These are phyloP conservation scores for Coregonus suidteri DNA, from an alignment of 2,797 vertebrate genomes.

Conservation along the genomic window DNA sequence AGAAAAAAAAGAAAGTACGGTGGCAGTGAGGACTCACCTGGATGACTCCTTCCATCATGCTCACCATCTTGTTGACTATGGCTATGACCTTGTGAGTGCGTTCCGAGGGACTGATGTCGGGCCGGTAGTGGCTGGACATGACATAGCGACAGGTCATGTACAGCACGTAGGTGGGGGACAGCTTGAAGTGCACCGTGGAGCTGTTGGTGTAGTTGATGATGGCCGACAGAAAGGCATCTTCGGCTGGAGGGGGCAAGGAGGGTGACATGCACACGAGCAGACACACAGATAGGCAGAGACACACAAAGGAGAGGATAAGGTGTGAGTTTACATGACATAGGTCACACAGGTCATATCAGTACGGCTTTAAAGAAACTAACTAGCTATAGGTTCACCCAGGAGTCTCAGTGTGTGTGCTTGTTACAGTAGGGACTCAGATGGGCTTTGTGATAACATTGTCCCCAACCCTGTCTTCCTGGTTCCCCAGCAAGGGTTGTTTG, in stretches of 20 bases:
- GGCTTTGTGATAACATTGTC: slow-evolving; percentile 26
- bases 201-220: slow-evolving; percentile 99
- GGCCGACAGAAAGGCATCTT: slow-evolving; percentile 95
- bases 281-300: neutral
- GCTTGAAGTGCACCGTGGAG: slow-evolving; percentile 97
- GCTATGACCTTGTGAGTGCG: slow-evolving; percentile 94
- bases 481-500: slow-evolving; percentile 18
- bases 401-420: slow-evolving; percentile 2
- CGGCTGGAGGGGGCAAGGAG: slow-evolving; percentile 75
- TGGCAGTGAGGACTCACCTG: slow-evolving; percentile 80
- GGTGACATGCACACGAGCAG: neutral
- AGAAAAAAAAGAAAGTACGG: neutral
- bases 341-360: neutral
- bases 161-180: slow-evolving; percentile 93
- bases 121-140: slow-evolving; percentile 88
- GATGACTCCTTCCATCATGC: slow-evolving; percentile 99
- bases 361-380: neutral
- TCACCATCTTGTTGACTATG: slow-evolving; percentile 99
- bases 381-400: neutral
- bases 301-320: neutral
- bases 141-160: slow-evolving; percentile 98
- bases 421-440: slow-evolving; percentile 1
- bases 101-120: slow-evolving; percentile 89
- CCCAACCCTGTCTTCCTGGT: slow-evolving; percentile 13
- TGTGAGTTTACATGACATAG: neutral